Base-by-base conservation (phyloP, 2,888 invertebrate species). In the Mesochorus sp. region DNA sequence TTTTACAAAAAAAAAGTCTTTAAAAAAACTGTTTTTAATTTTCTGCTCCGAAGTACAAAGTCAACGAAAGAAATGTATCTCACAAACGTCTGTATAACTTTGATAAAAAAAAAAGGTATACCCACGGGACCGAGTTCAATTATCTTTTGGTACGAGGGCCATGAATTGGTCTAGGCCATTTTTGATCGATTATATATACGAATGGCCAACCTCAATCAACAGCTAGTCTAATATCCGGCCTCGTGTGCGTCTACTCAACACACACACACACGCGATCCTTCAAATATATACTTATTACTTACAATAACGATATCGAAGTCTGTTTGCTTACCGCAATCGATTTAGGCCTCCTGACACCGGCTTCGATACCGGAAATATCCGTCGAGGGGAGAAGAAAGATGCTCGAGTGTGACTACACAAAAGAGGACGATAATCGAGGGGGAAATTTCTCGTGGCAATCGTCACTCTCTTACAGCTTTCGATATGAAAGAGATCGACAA, bases 321-420 rank as follows among this genome's bases (percentile, higher is more conserved):
- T 49, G 37, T 59, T 59, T 51, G 44, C 57, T 51, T n/a, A n/a
- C 49, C 17, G 19, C 53, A 61, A 61, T 72, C 72, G 66, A 42
- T 67, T n/a, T 61, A 47, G 47, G 14, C 31, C 14, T 17, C 28
- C 44, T 53, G 28, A 14, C 37, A 14, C 3, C 3, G 19, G 3
- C 10, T 19, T 31, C 37, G 26, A 51, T 53, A 14, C 67, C 51
- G 59, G 61, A 55, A 44, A 44, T 59, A 61, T 67, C 61, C 61
- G 59, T 39, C 66, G 31, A 51, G 14, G 53, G 66, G 44, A 10
- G 21, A 31, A 10, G 42, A 14, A 47, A 42, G 37, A 26, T 14
- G 6, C 3, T 3, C 4, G 5, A 47, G 14, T 31, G 31, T 19
- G 34, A n/a, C 37, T 34, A 37, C 17, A 34, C 10, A 4, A 34